A percentile compares a stretch with the other conserved stretches of the same genome.
These are phyloP conservation scores for Ceryle rudis DNA, from an alignment of 2,797 vertebrate genomes.

Conservation along the genomic window DNA sequence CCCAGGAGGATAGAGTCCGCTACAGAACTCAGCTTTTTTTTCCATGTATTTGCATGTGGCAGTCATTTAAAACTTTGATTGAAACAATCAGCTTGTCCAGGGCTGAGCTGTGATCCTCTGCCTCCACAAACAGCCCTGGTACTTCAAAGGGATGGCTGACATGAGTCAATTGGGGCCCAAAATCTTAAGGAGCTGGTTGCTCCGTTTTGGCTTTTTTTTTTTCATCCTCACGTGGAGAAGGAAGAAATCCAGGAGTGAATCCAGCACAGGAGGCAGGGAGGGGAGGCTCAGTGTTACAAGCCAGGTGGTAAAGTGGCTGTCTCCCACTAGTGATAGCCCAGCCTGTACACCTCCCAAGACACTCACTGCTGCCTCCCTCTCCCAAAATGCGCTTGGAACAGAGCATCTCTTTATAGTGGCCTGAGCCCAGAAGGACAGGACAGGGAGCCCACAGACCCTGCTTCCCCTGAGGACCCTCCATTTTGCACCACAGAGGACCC, in stretches of 20 bases:
- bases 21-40: neutral
- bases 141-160: conserved; percentile 53
- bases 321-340: accelerated
- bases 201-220: neutral
- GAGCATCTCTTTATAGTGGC: accelerated
- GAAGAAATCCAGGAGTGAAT: neutral
- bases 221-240: neutral
- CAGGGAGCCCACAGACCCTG: accelerated
- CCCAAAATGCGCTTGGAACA: accelerated
- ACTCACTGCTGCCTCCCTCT: accelerated
- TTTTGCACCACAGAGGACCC: neutral
- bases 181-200: neutral
- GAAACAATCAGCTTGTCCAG: conserved; percentile 59
- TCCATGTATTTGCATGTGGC: conserved; percentile 14
- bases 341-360: accelerated
- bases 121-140: neutral
- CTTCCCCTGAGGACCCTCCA: accelerated
- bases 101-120: conserved; percentile 10
- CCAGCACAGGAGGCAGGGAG: neutral
- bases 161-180: neutral
- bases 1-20: neutral
- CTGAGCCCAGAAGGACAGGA: accelerated
- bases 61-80: conserved; percentile 61
- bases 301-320: neutral
- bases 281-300: accelerated